Percentiles rank a stretch among this genome's conserved stretches.
These are phyloP conservation scores for Atherinosoma microstoma DNA, from an alignment of 2,797 vertebrate species.

Conservation along the genomic window DNA sequence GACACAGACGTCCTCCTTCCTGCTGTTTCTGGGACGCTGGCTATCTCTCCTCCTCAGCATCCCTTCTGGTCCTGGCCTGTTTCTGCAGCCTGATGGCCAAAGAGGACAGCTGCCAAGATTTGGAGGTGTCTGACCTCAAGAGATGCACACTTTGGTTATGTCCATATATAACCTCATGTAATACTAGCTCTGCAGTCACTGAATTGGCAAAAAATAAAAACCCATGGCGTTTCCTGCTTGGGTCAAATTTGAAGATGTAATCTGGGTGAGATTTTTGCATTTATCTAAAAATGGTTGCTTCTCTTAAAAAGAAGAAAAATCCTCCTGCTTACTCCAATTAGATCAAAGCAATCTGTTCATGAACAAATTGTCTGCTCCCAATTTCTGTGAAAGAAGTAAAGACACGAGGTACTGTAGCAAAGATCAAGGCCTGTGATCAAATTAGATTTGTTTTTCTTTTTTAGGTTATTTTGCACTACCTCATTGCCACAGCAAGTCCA, in stretches of 20 bases:
- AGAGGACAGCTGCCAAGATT: slow-evolving; percentile 28
- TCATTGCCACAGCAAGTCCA: slow-evolving; percentile 64
- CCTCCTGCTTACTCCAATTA: background rate
- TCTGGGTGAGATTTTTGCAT: background rate
- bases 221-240: background rate
- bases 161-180: slow-evolving; percentile 27
- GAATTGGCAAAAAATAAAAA: background rate
- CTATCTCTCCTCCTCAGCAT: slow-evolving; percentile 24
- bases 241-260: slow-evolving; percentile 1
- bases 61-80: slow-evolving; percentile 13
- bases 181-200: background rate
- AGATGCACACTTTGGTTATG: background rate
- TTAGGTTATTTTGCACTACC: slow-evolving; percentile 65
- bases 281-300: slow-evolving; percentile 23
- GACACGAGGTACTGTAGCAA: slow-evolving; percentile 80
- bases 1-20: slow-evolving; percentile 41
- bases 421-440: slow-evolving; percentile 72
- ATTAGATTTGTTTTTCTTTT: slow-evolving; percentile 36
- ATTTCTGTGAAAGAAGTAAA: slow-evolving; percentile 42
- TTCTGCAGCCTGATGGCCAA: slow-evolving; percentile 38
- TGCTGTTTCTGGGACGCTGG: slow-evolving; percentile 34
- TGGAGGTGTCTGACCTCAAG: slow-evolving; percentile 7
- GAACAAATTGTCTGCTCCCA: slow-evolving; percentile 43
- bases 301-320: slow-evolving; percentile 6
- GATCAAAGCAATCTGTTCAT: slow-evolving; percentile 33